Percentiles rank a stretch among this genome's conserved stretches.
Evolutionary conservation across 2,888 invertebrate species (phyloP).

Genomic region (Hedya salicella): DNA sequence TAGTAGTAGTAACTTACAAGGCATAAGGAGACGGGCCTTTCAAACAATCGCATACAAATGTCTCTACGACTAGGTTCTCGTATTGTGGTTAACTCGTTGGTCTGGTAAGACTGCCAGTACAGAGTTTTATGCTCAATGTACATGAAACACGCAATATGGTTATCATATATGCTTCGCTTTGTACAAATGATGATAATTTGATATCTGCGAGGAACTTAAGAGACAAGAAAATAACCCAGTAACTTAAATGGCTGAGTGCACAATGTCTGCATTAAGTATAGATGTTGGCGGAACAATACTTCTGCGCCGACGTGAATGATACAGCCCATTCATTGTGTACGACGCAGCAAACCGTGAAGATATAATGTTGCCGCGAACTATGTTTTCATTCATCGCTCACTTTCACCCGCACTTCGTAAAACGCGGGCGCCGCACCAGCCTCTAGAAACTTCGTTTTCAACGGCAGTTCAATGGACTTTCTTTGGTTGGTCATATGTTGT

Average conservation of each 20-base stretch:
- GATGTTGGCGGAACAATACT: not conserved
- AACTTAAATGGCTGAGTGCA: not conserved
- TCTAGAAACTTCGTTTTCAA: slow-evolving; percentile 61
- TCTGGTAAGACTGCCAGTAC: too few relatives aligned
- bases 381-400: slow-evolving; percentile 57
- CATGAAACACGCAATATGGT: too few relatives aligned
- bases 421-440: slow-evolving; percentile 51
- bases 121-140: too few relatives aligned
- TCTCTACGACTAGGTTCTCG: too few relatives aligned
- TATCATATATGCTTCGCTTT: too few relatives aligned
- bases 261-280: slow-evolving; percentile 25
- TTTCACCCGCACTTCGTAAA: slow-evolving; percentile 47
- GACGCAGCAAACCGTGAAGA: slow-evolving; percentile 27
- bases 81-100: too few relatives aligned
- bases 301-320: slow-evolving; percentile 5
- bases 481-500: slow-evolving; percentile 55
- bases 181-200: too few relatives aligned
- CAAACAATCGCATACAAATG: too few relatives aligned
- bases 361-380: slow-evolving; percentile 47
- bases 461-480: slow-evolving; percentile 55
- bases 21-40: not conserved
- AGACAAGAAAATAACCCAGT: not conserved
- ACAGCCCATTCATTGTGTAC: slow-evolving; percentile 36
- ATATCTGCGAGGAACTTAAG: too few relatives aligned
- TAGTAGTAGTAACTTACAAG: not conserved